Evolutionary conservation across 2,113 vertebrate genomes (phyloP).

Genomic region (Leuciscus idus): DNA sequence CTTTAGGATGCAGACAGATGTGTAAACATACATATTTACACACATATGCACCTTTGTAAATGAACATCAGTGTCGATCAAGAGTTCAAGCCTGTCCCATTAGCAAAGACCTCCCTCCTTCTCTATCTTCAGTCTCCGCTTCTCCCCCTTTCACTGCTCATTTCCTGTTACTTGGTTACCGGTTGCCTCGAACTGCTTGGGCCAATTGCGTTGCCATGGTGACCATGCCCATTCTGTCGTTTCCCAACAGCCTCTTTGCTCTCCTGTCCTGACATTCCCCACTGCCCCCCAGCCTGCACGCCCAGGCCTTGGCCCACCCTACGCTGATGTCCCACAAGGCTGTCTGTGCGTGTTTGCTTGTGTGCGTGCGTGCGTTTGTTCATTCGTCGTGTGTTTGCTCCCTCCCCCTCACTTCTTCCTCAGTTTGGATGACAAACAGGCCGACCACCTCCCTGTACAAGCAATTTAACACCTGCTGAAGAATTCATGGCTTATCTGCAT

Average conservation of each 20-base stretch:
- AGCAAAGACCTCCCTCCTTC: constrained; percentile 32
- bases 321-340: constrained; percentile 67
- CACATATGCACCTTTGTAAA: constrained; percentile 2
- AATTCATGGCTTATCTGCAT: constrained; percentile 48
- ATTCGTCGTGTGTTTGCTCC: constrained; percentile 42
- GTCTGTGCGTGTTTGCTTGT: constrained; percentile 70
- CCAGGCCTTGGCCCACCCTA: constrained; percentile 62
- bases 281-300: constrained; percentile 27
- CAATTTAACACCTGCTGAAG: constrained; percentile 68
- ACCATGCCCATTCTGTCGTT: constrained; percentile 78
- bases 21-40: neutral
- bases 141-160: constrained; percentile 70
- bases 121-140: constrained; percentile 39
- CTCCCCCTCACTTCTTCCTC: constrained; percentile 46
- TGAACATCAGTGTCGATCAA: neutral
- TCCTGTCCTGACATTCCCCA: constrained; percentile 66
- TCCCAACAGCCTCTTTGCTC: constrained; percentile 74
- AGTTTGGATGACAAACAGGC: constrained; percentile 34
- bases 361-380: constrained; percentile 55
- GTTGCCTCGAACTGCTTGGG: constrained; percentile 78
- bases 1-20: constrained; percentile 7
- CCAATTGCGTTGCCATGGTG: constrained; percentile 80
- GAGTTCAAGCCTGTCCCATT: constrained; percentile 36
- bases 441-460: constrained; percentile 55
- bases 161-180: constrained; percentile 85